Evolutionary conservation across 2,113 vertebrate species (phyloP), one percentile per base, ranked within the genome.

Genomic region (Nesoenas mayeri): DNA sequence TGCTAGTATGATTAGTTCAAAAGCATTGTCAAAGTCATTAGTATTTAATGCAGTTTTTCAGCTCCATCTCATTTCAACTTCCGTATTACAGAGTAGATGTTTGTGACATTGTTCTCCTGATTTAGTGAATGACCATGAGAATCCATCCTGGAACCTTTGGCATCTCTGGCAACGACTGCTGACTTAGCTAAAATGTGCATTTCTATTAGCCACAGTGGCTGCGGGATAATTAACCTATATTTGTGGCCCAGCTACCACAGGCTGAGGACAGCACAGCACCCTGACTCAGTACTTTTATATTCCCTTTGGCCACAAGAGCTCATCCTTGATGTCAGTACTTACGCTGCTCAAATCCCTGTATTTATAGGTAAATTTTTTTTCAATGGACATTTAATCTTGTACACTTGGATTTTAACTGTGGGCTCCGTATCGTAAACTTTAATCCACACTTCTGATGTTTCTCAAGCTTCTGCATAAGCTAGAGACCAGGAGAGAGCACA

Each of bases 241-340:
- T 86, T 83, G 71, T 86, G 72, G 44, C 44, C 48, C 65, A 79
- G 50, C 44, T 82, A 51, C 25, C 34, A 13, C 24, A 65, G 62
- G 8, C 65, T 81, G 67, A 73, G 50, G 75, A 54, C 29, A 88
- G 4, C 64, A 51, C 58, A 70, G 40, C 13, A 24, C 29, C 14
- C 34, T 89, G 56, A 82, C 66, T 94, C 80, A 50, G 47, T 57
- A 36, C 28, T 92, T 90, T 85, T 42, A 38, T 31, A 47, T 72
- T 70, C 24, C 12, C 25, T 77, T 53, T 53, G 36, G 44, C 71
- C 56, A 73, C 31, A 47, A 53, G 77, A 73, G 3, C 60, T 83
- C 51, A 51, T 73, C 60, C 34, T 54, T 70, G 25, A 26, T 65
- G 34, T 70, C 62, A 62, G 12, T 62, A 54, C 78, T 65, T 80